Percentiles rank a stretch among this genome's conserved stretches.
phyloP scores from a whole-genome alignment of 2,113 vertebrate species.

The Monopterus albus region DNA sequence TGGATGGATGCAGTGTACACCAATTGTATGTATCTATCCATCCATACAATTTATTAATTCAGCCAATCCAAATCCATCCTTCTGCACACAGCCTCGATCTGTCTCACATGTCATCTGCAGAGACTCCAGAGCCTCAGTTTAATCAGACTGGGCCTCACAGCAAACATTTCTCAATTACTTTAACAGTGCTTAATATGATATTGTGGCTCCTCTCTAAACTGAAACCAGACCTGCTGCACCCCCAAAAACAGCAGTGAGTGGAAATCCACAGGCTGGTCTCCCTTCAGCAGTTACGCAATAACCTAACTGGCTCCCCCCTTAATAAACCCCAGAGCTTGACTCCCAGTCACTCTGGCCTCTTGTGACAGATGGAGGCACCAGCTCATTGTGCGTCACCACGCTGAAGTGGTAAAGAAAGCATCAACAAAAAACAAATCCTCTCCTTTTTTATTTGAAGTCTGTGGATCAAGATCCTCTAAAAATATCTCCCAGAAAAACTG shows the following conservation, averaged over 20 bases:
- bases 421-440: slow-evolving; percentile 76
- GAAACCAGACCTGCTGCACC: slow-evolving; percentile 71
- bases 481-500: slow-evolving; percentile 75
- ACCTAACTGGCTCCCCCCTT: slow-evolving; percentile 67
- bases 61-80: too few relatives aligned
- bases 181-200: slow-evolving; percentile 77
- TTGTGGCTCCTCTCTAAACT: slow-evolving; percentile 75
- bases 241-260: slow-evolving; percentile 74
- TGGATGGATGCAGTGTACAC: too few relatives aligned
- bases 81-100: slow-evolving; percentile 10
- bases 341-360: slow-evolving; percentile 74
- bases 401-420: slow-evolving; percentile 72
- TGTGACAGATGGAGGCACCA: slow-evolving; percentile 77
- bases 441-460: slow-evolving; percentile 68
- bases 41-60: too few relatives aligned
- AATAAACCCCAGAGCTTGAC: slow-evolving; percentile 77
- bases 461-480: slow-evolving; percentile 67
- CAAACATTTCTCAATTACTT: slow-evolving; percentile 71
- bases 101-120: slow-evolving; percentile 4
- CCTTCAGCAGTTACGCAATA: slow-evolving; percentile 62
- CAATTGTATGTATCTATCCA: too few relatives aligned
- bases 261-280: slow-evolving; percentile 69
- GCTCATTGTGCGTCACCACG: slow-evolving; percentile 77
- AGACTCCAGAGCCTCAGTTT: slow-evolving; percentile 5
- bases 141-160: slow-evolving; percentile 34